Evolutionary conservation across 2,797 vertebrate species (phyloP).

Genomic region (Kryptopterus vitreolus): DNA sequence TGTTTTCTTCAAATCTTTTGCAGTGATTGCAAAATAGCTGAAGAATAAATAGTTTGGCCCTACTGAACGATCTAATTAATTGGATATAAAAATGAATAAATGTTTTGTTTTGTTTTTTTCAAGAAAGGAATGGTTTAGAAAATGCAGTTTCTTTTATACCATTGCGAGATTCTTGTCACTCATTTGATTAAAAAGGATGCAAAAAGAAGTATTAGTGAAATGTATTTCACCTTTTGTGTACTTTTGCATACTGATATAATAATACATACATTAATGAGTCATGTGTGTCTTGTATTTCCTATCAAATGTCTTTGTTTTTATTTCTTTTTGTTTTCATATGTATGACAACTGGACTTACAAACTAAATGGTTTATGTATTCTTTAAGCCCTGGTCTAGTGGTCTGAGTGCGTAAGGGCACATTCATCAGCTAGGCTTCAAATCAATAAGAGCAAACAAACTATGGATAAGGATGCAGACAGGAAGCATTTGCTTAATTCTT

Average conservation of each 20-base stretch:
- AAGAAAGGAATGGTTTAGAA: not conserved
- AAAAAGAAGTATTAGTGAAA: constrained; percentile 1
- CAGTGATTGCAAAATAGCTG: not conserved
- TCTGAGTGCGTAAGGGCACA: not conserved
- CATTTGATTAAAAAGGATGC: constrained; percentile 38
- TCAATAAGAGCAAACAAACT: constrained; percentile 1
- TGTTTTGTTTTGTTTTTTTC: not conserved
- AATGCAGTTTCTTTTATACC: constrained; percentile 18
- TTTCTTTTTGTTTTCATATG: not conserved
- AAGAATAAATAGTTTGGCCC: constrained; percentile 1
- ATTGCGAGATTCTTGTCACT: constrained; percentile 17
- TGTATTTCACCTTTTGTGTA: constrained; percentile 27
- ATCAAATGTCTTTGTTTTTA: too few relatives aligned
- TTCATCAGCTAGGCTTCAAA: not conserved
- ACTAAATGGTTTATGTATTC: not conserved
- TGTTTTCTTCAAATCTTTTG: constrained; percentile 20
- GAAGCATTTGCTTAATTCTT: constrained; percentile 17
- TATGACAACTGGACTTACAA: not conserved
- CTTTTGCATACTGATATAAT: constrained; percentile 37
- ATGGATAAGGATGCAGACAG: constrained; percentile 13
- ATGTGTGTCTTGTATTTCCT: constrained; percentile 14
- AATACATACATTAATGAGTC: constrained; percentile 23
- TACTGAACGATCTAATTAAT: constrained; percentile 4
- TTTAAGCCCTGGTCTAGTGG: not conserved
- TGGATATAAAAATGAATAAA: not conserved